Base-by-base conservation (phyloP, 30 jellyfish, hydroid and myxozoan genomes). In the Aurelia sp. region DNA sequence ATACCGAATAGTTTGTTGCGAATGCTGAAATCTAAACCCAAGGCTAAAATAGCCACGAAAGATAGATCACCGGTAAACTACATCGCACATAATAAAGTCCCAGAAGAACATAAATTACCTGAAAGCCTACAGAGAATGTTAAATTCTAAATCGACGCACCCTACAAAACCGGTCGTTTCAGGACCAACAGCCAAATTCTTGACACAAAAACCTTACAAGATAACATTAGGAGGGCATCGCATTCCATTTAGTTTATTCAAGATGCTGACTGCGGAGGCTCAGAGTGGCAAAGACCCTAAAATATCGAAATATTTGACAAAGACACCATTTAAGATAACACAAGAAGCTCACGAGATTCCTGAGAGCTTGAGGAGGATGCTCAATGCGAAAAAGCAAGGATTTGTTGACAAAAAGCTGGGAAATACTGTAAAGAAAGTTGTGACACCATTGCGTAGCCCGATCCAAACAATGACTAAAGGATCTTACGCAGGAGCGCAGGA, bases 171-270 rank as follows among this genome's bases (percentile, higher is more conserved):
- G 8, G 31, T 63, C 51, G 41, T 19, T 55, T 15, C 30, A 8
- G 41, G 31, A 4, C 62, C 77, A 18, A 15, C 77, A 60, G 57
- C 80, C 35, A 78, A 78, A 41, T 48, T 5, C 21, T 5, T 63
- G 38, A 64, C 89, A 1, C 51, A 78, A 70, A 78, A 78, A 35
- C 80, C 80, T n/a, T 78, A 78, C 72, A 78, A 63, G 24, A 78
- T 78, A 16, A 78, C 53, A 35, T 53, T 78, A 4, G 72, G 57
- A 15, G 89, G 80, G 7, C 91, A 68, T 51, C 16, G 65, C 17
- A 78, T 70, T 1, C 91, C 91, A 0, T 70, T 44, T 33, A 81
- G 84, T 44, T 67, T 70, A 57, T 67, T 50, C 40, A 67, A 67
- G 21, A 81, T 70, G 84, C 68, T 70, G 18, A 55, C 83, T 7